Evolutionary conservation across 2,797 vertebrate species (phyloP).

Genomic region (Bradypodion pumilum): DNA sequence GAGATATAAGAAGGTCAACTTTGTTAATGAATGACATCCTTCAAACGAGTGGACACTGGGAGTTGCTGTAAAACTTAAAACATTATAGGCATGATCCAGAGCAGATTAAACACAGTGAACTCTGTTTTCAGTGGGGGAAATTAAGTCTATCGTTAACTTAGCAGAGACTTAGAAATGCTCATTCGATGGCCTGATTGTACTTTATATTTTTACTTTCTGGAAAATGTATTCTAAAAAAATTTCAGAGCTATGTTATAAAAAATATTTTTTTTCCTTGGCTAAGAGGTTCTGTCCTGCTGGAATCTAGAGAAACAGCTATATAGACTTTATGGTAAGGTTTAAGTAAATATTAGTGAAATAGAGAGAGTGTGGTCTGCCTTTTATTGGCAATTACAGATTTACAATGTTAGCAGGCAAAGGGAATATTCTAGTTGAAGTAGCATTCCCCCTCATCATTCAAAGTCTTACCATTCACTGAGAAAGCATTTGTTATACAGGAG

Average conservation of each 20-base stretch:
- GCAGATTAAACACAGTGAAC: not conserved
- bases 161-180: not conserved
- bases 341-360: slow-evolving; percentile 71
- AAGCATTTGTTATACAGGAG: slow-evolving; percentile 53
- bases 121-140: not conserved
- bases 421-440: slow-evolving; percentile 61
- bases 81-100: slow-evolving; percentile 6
- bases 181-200: not conserved
- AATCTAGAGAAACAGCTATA: slow-evolving; percentile 68
- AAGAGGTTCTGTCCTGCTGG: slow-evolving; percentile 63
- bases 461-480: slow-evolving; percentile 59
- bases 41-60: not conserved
- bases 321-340: slow-evolving; percentile 69
- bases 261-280: slow-evolving; percentile 42
- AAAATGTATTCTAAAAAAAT: slow-evolving; percentile 62
- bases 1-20: not conserved
- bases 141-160: not conserved
- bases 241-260: slow-evolving; percentile 60
- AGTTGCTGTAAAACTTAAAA: slow-evolving; percentile 17
- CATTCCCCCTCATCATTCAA: slow-evolving; percentile 58
- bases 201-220: slow-evolving; percentile 31
- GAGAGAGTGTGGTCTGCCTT: slow-evolving; percentile 66
- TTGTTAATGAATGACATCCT: not conserved
- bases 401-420: slow-evolving; percentile 64
- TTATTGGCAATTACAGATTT: slow-evolving; percentile 73